Evolutionary conservation across 1,140 invertebrate genomes (phyloP).

Genomic region (Trichoplusia ni): DNA sequence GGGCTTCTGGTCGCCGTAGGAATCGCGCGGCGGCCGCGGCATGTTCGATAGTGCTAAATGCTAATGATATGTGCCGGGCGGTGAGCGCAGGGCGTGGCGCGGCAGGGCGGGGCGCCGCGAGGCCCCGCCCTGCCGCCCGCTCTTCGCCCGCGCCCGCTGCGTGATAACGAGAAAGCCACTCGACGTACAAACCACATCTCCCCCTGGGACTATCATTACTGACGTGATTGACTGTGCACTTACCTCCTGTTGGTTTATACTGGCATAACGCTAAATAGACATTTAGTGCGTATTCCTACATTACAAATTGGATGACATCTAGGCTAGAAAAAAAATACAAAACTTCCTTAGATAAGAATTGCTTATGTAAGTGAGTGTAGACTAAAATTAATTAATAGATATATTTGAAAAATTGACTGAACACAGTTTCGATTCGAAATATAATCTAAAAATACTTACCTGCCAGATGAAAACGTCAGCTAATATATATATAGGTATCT

Average conservation of each 20-base stretch:
- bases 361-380: too few relatives aligned
- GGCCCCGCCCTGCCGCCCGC: conserved; percentile 28
- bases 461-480: too few relatives aligned
- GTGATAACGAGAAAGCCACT: conserved; percentile 75
- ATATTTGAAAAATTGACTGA: too few relatives aligned
- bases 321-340: too few relatives aligned
- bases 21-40: conserved; percentile 95
- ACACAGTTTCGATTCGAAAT: too few relatives aligned
- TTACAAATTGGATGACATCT: too few relatives aligned
- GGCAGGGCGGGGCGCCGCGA: conserved; percentile 11
- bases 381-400: too few relatives aligned
- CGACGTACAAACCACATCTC: conserved; percentile 67
- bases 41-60: conserved; percentile 77
- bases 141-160: conserved; percentile 25
- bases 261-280: conserved; percentile 18
- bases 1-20: conserved; percentile 97
- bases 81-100: conserved; percentile 9
- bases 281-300: neutral
- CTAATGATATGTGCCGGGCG: conserved; percentile 28
- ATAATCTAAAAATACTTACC: too few relatives aligned
- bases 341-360: too few relatives aligned
- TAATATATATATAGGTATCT: too few relatives aligned
- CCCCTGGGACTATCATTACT: conserved; percentile 67
- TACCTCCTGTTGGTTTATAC: conserved; percentile 70
- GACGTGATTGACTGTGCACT: conserved; percentile 73